phyloP scores from a whole-genome alignment of 2,888 invertebrate genomes.

The Napeogenes inachia region DNA sequence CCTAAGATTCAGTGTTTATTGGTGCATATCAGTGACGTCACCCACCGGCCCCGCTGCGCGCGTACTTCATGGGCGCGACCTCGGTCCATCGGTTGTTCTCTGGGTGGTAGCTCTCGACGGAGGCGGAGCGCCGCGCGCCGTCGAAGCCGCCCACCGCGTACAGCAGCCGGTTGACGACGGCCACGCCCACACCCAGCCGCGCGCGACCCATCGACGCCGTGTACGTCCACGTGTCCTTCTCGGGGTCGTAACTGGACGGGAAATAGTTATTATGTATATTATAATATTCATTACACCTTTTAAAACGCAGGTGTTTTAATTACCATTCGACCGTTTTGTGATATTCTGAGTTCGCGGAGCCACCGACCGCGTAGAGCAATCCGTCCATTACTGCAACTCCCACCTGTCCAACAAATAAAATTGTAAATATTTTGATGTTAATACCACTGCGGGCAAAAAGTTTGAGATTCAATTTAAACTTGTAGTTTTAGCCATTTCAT shows the following conservation, averaged over 20 bases:
- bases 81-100: conserved; percentile 93
- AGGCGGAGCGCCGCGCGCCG: conserved; percentile 84
- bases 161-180: conserved; percentile 85
- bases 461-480: too few species aligned
- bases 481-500: too few species aligned
- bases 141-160: conserved; percentile 95
- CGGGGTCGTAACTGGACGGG: conserved; percentile 86
- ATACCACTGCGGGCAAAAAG: too few species aligned
- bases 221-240: conserved; percentile 87
- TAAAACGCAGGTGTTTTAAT: conserved; percentile 37
- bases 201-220: conserved; percentile 86
- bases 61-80: conserved; percentile 85
- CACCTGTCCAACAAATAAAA: conserved; percentile 59
- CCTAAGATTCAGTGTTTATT: too few species aligned
- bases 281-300: neutral
- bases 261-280: neutral
- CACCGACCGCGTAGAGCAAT: conserved; percentile 93
- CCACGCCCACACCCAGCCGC: conserved; percentile 88
- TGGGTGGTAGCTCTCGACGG: conserved; percentile 95
- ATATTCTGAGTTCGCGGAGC: conserved; percentile 90
- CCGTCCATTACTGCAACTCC: conserved; percentile 97
- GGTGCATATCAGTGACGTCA: too few species aligned
- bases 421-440: neutral
- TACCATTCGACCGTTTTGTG: conserved; percentile 94
- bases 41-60: conserved; percentile 90